phyloP scores from a whole-genome alignment of 2,113 vertebrate species.

The Beaufortia kweichowensis region DNA sequence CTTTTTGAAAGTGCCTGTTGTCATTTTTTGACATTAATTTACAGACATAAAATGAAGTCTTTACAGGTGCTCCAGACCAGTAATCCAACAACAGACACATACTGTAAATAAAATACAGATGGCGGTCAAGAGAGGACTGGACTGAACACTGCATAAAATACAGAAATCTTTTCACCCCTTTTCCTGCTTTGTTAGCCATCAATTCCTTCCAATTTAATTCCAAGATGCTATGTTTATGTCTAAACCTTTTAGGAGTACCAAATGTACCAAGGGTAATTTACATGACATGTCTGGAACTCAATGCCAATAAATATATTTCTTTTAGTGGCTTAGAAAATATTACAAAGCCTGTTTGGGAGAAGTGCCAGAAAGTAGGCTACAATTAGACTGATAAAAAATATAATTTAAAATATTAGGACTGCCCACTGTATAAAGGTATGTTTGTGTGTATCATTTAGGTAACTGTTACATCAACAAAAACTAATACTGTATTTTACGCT shows the following conservation, averaged over 20 bases:
- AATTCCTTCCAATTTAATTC: slow-evolving; percentile 20
- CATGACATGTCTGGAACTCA: slow-evolving; percentile 17
- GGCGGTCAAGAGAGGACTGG: background rate
- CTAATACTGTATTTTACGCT: too few species aligned
- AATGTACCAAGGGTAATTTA: slow-evolving; percentile 27
- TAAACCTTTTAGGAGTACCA: slow-evolving; percentile 26
- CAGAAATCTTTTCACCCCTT: background rate
- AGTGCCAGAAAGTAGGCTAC: slow-evolving; percentile 22
- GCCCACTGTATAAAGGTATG: background rate
- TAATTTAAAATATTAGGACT: background rate
- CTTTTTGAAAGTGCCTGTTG: background rate
- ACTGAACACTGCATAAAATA: background rate
- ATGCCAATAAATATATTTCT: slow-evolving; percentile 27
- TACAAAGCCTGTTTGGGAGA: background rate
- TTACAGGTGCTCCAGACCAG: background rate
- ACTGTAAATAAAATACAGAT: background rate
- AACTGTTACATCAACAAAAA: too few species aligned
- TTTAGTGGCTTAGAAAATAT: slow-evolving; percentile 1
- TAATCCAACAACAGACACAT: background rate
- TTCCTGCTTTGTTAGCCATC: background rate
- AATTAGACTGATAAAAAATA: slow-evolving; percentile 3
- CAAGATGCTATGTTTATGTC: slow-evolving; percentile 29
- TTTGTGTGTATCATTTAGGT: too few species aligned
- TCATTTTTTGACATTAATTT: background rate
- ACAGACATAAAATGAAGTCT: too few species aligned